These are phyloP conservation scores for Punctoribates punctum DNA, from an alignment of 2,888 invertebrate genomes.

Conservation along the genomic window DNA sequence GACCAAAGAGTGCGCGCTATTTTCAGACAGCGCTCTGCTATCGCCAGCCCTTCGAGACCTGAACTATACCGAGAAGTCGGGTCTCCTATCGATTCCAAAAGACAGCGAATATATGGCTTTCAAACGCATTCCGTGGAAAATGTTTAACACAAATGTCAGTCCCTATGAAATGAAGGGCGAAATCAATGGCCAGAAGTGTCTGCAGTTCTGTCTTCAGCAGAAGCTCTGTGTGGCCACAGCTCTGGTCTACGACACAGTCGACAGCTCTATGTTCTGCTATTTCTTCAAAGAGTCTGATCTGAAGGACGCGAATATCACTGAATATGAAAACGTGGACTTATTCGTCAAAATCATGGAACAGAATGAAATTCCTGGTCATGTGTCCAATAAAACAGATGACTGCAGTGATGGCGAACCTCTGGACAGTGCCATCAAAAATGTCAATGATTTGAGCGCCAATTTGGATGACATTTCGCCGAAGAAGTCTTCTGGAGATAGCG, in stretches of 20 bases:
- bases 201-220: conserved; percentile 17
- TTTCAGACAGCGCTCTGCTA: conserved; percentile 34
- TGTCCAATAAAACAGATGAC: background rate
- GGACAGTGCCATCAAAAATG: conserved; percentile 12
- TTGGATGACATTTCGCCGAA: background rate
- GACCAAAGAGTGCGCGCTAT: conserved; percentile 26
- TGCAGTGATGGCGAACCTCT: background rate
- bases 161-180: conserved; percentile 29
- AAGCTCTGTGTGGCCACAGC: background rate
- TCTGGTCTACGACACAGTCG: conserved; percentile 7
- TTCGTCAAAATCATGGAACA: conserved; percentile 3
- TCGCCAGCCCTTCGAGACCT: background rate
- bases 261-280: conserved; percentile 13
- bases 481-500: background rate
- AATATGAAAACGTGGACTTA: conserved; percentile 20
- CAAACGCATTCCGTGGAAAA: conserved; percentile 34
- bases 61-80: conserved; percentile 29
- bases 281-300: conserved; percentile 8
- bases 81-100: conserved; percentile 12
- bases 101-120: conserved; percentile 36
- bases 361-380: background rate
- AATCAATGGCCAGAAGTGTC: conserved; percentile 25
- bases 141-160: conserved; percentile 6
- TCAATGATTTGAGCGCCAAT: background rate
- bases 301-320: background rate